Evolutionary conservation across 2,888 invertebrate genomes (phyloP), one percentile per base, ranked within the genome.

Genomic region (Eledone cirrhosa): DNA sequence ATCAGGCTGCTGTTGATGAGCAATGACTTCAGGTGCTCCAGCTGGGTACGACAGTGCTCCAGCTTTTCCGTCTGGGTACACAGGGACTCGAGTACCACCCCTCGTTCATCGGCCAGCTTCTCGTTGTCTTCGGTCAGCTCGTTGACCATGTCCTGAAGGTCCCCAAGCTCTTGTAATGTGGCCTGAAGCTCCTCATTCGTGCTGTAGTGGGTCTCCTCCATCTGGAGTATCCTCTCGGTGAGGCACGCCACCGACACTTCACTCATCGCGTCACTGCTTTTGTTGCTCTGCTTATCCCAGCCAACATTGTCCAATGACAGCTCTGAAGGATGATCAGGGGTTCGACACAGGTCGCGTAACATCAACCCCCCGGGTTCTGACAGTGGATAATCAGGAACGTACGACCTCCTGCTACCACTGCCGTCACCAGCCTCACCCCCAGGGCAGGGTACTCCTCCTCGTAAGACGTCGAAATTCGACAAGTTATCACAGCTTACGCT

Each of bases 221-320:
- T 96, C 91, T 96, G 96, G 90, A 96, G 93, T 86, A 97, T 97
- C 88, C 96, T 94, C 90, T 97, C 97, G 91, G 97, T 97, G 24
- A 90, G 93, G 90, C 97, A 97, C 29, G 97, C 97, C 82, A 97
- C 96, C 5, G 92, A 92, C 79, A 97, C 94, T 91, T 97, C 97
- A 91, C 96, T 96, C 84, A 94, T 93, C 7, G 85, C 89, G 82
- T 90, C 89, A 72, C 89, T 89, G 74, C 95, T 95, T 81, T 96
- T 95, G 72, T 95, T 95, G 80, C 96, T 96, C 90, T 96, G 95
- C 90, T 96, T 96, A 91, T 97, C 97, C 97, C 97, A 97, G 80
- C 88, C 87, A 29, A 83, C 81, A 8, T 84, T 84, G 76, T 88
- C 87, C 53, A 87, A 80, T 4, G 88, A 87, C 19, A 86, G 80